Evolutionary conservation across 2,113 vertebrate genomes (phyloP).

Genomic region (Phylloscopus trochilus): DNA sequence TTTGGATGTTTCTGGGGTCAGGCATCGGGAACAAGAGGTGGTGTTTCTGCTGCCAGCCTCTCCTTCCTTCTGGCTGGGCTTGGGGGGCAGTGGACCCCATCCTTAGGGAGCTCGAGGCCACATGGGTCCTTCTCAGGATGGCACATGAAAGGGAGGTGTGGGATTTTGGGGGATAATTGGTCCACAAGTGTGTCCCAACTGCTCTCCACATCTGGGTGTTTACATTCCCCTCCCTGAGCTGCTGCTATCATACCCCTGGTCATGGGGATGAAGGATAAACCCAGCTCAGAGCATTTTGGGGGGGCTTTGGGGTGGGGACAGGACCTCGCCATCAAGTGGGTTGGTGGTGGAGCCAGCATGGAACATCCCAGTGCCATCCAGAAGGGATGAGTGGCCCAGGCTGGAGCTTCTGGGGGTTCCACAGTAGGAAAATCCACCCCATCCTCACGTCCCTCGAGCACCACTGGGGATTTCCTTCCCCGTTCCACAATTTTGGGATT

Average conservation of each 20-base stretch:
- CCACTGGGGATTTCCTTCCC: neutral
- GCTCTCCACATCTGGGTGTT: neutral
- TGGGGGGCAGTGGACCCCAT: accelerated
- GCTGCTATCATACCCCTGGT: neutral
- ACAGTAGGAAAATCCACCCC: neutral
- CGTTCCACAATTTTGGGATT: neutral
- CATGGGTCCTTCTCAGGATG: neutral
- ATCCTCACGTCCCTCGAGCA: neutral
- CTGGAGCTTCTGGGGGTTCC: neutral
- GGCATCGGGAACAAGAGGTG: neutral
- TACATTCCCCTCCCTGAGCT: neutral
- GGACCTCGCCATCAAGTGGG: neutral
- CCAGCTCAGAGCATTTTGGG: neutral
- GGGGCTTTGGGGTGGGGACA: neutral
- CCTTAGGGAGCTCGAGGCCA: neutral
- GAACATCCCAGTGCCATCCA: neutral
- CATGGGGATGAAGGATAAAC: neutral
- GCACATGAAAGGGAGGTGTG: neutral
- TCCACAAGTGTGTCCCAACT: neutral
- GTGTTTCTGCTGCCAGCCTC: neutral
- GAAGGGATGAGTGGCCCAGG: neutral
- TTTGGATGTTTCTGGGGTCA: neutral
- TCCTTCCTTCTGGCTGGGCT: neutral
- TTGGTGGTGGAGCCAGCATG: neutral
- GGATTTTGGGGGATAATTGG: neutral